Percentiles rank a stretch among this genome's conserved stretches.
Evolutionary conservation across 2,888 invertebrate species (phyloP).

Genomic region (Agrenia bidenticulata): DNA sequence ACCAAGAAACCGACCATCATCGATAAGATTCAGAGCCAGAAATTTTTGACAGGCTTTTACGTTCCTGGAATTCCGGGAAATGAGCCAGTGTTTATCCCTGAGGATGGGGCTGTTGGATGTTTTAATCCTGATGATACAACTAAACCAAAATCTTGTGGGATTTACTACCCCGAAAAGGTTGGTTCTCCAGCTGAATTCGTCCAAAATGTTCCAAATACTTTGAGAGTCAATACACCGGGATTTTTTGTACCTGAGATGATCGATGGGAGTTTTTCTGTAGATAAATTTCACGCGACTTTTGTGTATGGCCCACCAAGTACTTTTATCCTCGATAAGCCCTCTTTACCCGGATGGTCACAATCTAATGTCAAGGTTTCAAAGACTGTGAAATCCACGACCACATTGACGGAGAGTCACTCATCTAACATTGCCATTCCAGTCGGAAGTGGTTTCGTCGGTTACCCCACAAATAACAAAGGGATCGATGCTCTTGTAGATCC

Average conservation of each 20-base stretch:
- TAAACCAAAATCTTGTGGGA: background rate
- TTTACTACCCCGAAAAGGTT: background rate
- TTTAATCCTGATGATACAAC: constrained; percentile 10
- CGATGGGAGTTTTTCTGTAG: background rate
- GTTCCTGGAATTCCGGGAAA: background rate
- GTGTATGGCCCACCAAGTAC: background rate
- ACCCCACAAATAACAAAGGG: constrained; percentile 5
- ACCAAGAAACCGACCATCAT: background rate
- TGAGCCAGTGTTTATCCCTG: constrained; percentile 21
- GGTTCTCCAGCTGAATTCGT: background rate
- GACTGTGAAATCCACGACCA: background rate
- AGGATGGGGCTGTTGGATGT: constrained; percentile 1
- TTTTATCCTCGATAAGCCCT: background rate
- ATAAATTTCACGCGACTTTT: constrained; percentile 3
- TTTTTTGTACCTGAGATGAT: background rate
- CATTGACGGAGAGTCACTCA: background rate
- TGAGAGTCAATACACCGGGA: background rate
- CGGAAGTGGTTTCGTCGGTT: background rate
- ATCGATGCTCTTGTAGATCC: constrained; percentile 16
- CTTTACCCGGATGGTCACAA: background rate
- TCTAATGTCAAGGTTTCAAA: background rate
- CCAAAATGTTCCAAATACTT: background rate
- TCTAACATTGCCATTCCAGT: background rate
- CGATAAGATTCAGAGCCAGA: background rate
- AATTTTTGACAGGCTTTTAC: background rate